A percentile compares a stretch with the other conserved stretches of the same genome.
Evolutionary conservation across 1,140 invertebrate species (phyloP).

Genomic region (Paralvinella palmiformis): DNA sequence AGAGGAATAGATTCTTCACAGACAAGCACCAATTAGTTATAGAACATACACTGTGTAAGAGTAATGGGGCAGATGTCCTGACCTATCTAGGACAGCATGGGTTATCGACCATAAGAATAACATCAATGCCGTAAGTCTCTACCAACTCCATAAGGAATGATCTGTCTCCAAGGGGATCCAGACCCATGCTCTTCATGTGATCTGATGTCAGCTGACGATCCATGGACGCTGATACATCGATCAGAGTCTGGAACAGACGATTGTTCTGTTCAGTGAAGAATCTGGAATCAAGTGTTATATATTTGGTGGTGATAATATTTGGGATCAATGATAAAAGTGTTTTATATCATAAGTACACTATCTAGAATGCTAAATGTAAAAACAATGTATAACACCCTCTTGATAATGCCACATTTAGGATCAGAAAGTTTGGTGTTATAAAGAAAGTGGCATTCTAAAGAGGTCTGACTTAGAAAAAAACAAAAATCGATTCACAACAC

Average conservation of each 20-base stretch:
- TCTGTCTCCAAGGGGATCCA: constrained; percentile 48
- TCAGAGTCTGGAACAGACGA: constrained; percentile 44
- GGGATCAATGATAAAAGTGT: too few species aligned
- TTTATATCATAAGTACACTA: too few species aligned
- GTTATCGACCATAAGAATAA: constrained; percentile 49
- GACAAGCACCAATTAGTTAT: too few species aligned
- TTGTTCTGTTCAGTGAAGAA: constrained; percentile 50
- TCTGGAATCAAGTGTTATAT: constrained; percentile 30
- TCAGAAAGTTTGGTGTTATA: too few species aligned
- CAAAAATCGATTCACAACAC: too few species aligned
- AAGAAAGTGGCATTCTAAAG: too few species aligned
- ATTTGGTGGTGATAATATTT: constrained; percentile 3
- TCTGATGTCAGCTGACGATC: constrained; percentile 48
- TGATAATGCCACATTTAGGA: too few species aligned
- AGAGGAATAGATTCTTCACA: too few species aligned
- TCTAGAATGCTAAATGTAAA: too few species aligned
- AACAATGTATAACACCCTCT: too few species aligned
- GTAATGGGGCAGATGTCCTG: not conserved
- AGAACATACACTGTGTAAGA: too few species aligned
- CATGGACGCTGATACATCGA: constrained; percentile 46
- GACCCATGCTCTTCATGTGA: constrained; percentile 49
- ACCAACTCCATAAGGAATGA: constrained; percentile 50
- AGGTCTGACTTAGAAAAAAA: too few species aligned
- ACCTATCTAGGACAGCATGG: constrained; percentile 44
- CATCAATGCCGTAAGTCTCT: constrained; percentile 52